These are phyloP conservation scores for Agriopis marginaria DNA, from an alignment of 2,888 invertebrate genomes.

Conservation along the genomic window DNA sequence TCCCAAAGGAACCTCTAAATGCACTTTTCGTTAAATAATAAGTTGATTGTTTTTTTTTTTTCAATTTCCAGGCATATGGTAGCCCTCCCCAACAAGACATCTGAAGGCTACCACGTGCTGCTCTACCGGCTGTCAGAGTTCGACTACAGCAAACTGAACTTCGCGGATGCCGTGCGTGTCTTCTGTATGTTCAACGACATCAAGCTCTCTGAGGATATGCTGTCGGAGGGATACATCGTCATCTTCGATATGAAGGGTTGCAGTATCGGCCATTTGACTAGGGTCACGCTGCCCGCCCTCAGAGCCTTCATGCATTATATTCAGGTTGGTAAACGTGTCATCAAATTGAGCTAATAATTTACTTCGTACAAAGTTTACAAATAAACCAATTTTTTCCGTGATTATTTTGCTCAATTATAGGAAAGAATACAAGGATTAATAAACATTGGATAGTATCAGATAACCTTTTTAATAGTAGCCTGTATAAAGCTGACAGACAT, in stretches of 20 bases:
- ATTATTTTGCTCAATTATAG: too few relatives aligned
- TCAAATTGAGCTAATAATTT: too few relatives aligned
- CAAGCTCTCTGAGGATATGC: conserved; percentile 87
- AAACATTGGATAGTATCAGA: too few relatives aligned
- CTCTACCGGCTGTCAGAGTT: conserved; percentile 87
- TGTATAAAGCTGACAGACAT: too few relatives aligned
- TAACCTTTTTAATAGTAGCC: too few relatives aligned
- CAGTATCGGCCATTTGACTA: conserved; percentile 88
- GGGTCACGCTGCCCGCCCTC: conserved; percentile 87
- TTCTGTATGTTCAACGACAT: conserved; percentile 90
- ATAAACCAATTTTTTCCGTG: too few relatives aligned
- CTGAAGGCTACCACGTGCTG: conserved; percentile 88
- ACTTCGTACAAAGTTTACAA: too few relatives aligned
- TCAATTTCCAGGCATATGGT: conserved; percentile 84
- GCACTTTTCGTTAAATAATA: too few relatives aligned
- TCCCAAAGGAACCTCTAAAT: too few relatives aligned
- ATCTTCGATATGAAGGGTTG: conserved; percentile 90
- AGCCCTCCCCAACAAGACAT: conserved; percentile 86
- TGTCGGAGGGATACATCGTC: conserved; percentile 87
- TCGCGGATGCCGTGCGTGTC: conserved; percentile 87
- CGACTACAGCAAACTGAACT: conserved; percentile 88
- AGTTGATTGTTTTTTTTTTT: background rate
- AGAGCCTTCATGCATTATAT: conserved; percentile 89
- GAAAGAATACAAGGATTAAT: too few relatives aligned
- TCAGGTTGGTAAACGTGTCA: conserved; percentile 76